Conservation (phyloP, 2,888 invertebrate species). For the Spilarctia lutea region DNA sequence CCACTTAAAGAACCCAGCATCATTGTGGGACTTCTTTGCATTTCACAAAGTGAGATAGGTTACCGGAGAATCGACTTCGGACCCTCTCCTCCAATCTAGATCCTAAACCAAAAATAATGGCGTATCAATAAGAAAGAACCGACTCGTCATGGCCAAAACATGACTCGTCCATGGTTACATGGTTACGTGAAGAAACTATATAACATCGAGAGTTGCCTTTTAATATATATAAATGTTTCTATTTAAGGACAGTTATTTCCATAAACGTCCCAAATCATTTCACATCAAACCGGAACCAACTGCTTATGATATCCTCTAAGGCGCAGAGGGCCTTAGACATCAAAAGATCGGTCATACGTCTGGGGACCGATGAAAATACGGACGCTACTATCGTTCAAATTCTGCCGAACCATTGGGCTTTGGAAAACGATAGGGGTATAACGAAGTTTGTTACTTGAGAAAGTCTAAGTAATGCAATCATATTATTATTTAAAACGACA, state of each 20-base stretch:
- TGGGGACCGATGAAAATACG: slow-evolving; percentile 17
- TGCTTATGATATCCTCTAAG: slow-evolving; percentile 10
- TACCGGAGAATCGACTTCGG: no score
- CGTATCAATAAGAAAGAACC: no score
- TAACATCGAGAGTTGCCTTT: not conserved
- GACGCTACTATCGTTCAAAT: slow-evolving; percentile 10
- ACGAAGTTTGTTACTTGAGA: not conserved
- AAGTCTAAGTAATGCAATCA: not conserved
- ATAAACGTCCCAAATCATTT: slow-evolving; percentile 9
- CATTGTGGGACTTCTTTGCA: no score
- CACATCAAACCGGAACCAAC: slow-evolving; percentile 8
- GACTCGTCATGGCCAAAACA: no score
- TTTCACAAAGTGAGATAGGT: no score
- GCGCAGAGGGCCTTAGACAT: slow-evolving; percentile 14
- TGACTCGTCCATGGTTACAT: no score
- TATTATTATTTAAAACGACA: not conserved
- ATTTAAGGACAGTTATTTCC: not conserved
- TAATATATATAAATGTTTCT: not conserved
- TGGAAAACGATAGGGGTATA: not conserved
- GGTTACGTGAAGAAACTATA: not conserved
- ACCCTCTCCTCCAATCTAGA: no score
- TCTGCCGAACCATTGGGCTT: slow-evolving; percentile 8
- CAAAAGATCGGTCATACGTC: slow-evolving; percentile 14
- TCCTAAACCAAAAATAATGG: no score
- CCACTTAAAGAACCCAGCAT: no score